Conservation (phyloP, 2,113 vertebrate genomes). For the Delphinus delphis region DNA sequence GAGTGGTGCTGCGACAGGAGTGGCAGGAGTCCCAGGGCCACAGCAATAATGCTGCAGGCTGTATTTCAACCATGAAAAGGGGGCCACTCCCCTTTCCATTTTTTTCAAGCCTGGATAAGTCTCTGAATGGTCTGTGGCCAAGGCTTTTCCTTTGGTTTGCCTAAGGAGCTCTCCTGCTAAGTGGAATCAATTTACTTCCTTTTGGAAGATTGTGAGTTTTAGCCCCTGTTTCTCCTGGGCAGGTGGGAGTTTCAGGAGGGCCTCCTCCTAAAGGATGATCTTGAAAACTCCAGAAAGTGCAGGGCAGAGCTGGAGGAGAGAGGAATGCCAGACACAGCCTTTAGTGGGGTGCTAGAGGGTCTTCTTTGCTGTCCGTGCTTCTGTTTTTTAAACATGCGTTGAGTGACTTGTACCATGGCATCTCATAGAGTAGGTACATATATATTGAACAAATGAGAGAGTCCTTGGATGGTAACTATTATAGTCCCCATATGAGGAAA, state of each 20-base stretch:
- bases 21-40: too few relatives aligned
- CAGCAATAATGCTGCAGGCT: background rate
- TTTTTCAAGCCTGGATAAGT: background rate
- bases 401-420: background rate
- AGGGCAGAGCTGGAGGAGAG: background rate
- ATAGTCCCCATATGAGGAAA: background rate
- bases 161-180: background rate
- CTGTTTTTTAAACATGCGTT: background rate
- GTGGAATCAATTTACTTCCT: background rate
- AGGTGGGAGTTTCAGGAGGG: background rate
- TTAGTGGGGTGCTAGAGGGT: background rate
- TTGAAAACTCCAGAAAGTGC: background rate
- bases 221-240: background rate
- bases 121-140: background rate
- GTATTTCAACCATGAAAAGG: background rate
- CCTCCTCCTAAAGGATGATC: background rate
- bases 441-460: background rate
- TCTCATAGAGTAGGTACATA: background rate
- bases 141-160: background rate
- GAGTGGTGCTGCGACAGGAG: fast-evolving
- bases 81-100: background rate
- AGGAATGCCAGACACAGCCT: background rate
- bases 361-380: background rate
- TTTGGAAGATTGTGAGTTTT: background rate
- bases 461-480: too few relatives aligned